Evolutionary conservation across 2,888 invertebrate genomes (phyloP), one percentile per base, ranked within the genome.

Genomic region (Trichogramma dendrolimi): DNA sequence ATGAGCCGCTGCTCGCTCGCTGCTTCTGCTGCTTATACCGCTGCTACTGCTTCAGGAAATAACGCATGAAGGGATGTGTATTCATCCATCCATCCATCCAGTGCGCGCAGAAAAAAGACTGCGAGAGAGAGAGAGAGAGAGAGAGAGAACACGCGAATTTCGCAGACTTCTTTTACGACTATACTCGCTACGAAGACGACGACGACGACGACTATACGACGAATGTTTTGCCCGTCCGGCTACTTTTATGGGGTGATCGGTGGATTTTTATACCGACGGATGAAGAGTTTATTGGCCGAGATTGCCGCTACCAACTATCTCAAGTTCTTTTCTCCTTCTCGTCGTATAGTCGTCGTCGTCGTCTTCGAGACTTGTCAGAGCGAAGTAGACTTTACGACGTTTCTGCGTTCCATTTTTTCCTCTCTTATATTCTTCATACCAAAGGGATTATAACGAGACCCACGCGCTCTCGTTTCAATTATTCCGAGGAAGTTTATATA

Each of bases 181-280:
- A 14, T 8, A 8, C 27, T 5, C 41, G 38, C 11, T 39, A 39
- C 40, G 4, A n/a, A 50, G 43, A 38, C 38, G 47, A 46, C 51
- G 11, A 40, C 49, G n/a, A n/a, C n/a, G 49, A 11, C 39, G 11
- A 55, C 55, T 55, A 51, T 10, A 6, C 11, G 41, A 7, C 47
- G 43, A 27, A 27, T 27, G 27, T 27, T 27, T 27, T 27, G 27
- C 27, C 39, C 40, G 14, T 43, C 6, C 14, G 48, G 55, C 63
- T 57, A 42, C 54, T 61, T 63, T 63, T 63, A 63, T 55, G 48
- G 55, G 60, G 55, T 58, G 60, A 63, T 60, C 47, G 63, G 63
- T 55, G 60, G 58, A 58, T 63, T 63, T 63, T 63, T 63, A 63
- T 60, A 58, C 58, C 6, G 43, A 43, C 43, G 55, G 55, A 55